Percentiles rank a stretch among this genome's conserved stretches.
These are phyloP conservation scores for Tiliqua scincoides DNA, from an alignment of 2,113 vertebrate species.

Conservation along the genomic window DNA sequence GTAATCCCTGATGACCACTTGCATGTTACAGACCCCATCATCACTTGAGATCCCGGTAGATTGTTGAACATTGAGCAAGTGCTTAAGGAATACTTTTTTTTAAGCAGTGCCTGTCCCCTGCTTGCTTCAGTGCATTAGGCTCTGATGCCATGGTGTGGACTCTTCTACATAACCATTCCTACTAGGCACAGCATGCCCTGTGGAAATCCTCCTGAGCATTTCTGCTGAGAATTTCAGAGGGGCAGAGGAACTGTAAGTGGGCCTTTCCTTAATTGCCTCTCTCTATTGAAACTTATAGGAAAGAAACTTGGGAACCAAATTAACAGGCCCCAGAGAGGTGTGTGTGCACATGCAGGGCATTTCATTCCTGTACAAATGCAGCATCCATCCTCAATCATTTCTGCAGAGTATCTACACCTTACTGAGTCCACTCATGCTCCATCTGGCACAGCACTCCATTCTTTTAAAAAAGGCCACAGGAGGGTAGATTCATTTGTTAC, in stretches of 20 bases:
- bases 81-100: background rate
- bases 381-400: conserved; percentile 21
- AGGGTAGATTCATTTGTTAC: background rate
- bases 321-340: conserved; percentile 17
- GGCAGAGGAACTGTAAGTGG: conserved; percentile 1
- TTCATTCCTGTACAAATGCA: conserved; percentile 20
- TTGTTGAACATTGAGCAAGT: conserved; percentile 16
- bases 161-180: rapidly evolving
- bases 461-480: background rate
- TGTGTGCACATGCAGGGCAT: background rate
- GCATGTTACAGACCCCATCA: background rate
- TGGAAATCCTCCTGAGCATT: background rate
- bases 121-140: background rate
- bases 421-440: background rate
- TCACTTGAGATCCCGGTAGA: conserved; percentile 5
- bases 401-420: background rate
- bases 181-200: background rate
- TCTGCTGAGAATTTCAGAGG: background rate
- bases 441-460: conserved; percentile 1
- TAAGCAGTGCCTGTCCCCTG: background rate
- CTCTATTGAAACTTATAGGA: background rate
- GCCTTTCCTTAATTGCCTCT: background rate
- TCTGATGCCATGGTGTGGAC: background rate
- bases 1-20: conserved; percentile 38
- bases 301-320: conserved; percentile 4